Conservation (phyloP, 2,888 invertebrate genomes). For the Pandemis corylana region DNA sequence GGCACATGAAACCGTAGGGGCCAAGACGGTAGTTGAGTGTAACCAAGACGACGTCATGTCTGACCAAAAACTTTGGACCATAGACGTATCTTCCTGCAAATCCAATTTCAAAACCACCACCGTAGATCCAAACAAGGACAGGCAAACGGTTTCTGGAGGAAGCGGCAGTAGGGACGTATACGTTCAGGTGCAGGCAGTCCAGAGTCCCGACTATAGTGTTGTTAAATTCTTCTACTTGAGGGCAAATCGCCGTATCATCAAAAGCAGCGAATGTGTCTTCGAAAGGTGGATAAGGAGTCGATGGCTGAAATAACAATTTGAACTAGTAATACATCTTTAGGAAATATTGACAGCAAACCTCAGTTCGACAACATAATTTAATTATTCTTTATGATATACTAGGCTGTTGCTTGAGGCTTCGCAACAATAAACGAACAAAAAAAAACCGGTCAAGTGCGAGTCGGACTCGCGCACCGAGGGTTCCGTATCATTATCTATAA, state of each 20-base stretch:
- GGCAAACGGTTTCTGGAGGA: constrained; percentile 32
- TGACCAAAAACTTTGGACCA: constrained; percentile 36
- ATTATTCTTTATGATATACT: too few relatives aligned
- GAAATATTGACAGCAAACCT: too few relatives aligned
- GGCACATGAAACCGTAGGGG: constrained; percentile 71
- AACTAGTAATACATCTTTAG: background rate
- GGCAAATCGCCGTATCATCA: constrained; percentile 54
- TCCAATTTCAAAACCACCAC: constrained; percentile 31
- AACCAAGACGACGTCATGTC: constrained; percentile 44
- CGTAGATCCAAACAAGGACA: constrained; percentile 41
- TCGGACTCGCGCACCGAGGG: too few relatives aligned
- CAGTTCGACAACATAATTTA: too few relatives aligned
- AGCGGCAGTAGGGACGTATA: constrained; percentile 51
- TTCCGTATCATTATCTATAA: too few relatives aligned
- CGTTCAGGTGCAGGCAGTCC: constrained; percentile 85
- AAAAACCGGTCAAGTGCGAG: too few relatives aligned
- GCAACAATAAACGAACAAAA: too few relatives aligned
- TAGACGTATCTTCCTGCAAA: constrained; percentile 13
- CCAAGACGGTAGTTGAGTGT: constrained; percentile 67
- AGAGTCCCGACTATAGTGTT: constrained; percentile 63
- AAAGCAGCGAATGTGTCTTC: constrained; percentile 48
- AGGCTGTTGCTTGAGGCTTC: too few relatives aligned
- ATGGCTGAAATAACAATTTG: constrained; percentile 47
- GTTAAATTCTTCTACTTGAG: constrained; percentile 54
- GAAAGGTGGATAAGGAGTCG: constrained; percentile 45